Evolutionary conservation across 2,888 invertebrate species (phyloP), one percentile per base, ranked within the genome.

Genomic region (Limenitis camilla): DNA sequence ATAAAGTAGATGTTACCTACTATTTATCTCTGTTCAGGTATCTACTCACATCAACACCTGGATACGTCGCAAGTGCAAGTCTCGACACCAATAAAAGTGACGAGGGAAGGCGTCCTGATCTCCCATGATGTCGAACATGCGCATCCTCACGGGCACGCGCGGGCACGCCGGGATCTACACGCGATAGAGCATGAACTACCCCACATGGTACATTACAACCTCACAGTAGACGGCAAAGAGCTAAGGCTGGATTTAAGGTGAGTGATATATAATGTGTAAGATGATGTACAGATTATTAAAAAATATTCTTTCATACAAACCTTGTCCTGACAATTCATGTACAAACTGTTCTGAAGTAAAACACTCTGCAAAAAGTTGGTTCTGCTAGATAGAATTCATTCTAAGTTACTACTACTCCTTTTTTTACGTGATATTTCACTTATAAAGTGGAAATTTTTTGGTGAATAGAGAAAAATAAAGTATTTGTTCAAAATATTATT

Each of bases 61-160:
- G 84, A 88, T 65, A 67, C 90, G 7, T 78, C 83, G 35, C 82
- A 88, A 61, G 89, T 88, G 64, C 88, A 91, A 66, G 86, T 92
- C 63, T 89, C 89, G 50, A 83, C 89, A 49, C 92, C 92, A 0
- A 81, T 89, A 55, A 91, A 90, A 72, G 91, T 92, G 67, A 85
- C 88, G 33, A 68, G 75, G 39, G 85, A 81, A 38, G 92, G 92
- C 40, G 79, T 77, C 60, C 85, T 90, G 67, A 71, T 91, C 60
- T 90, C 91, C 55, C 88, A 84, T 68, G 70, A 79, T 51, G 74
- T 91, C 56, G 89, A 89, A 38, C 90, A 89, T 68, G 78, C 78
- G 56, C 90, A 91, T 65, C 78, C 73, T 52, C 85, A 86, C 63
- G 80, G 85, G 6, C 85, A 83, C 58, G 75, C 87, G 58, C 78